A percentile compares a stretch with the other conserved stretches of the same genome.
Conservation (phyloP, 2,888 invertebrate species). For the Lycia hirtaria region DNA sequence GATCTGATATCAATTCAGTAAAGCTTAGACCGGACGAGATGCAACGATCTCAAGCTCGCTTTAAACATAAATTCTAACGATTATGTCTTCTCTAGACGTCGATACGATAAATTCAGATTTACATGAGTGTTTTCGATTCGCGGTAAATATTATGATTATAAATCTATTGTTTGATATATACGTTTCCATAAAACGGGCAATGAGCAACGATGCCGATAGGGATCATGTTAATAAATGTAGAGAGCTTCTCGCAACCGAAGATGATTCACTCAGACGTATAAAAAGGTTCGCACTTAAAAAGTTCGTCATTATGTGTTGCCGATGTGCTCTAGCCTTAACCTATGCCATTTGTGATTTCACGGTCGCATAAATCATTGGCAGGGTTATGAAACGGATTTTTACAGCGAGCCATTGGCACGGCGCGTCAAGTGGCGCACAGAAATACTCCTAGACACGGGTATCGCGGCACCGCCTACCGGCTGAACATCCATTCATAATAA, state of each 20-base stretch:
- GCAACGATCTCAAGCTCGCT: slow-evolving; percentile 7
- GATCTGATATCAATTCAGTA: slow-evolving; percentile 25
- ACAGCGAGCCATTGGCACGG: slow-evolving; percentile 72
- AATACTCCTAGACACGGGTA: slow-evolving; percentile 77
- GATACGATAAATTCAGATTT: slow-evolving; percentile 23
- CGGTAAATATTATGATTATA: slow-evolving; percentile 27
- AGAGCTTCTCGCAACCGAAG: slow-evolving; percentile 5
- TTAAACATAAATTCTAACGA: slow-evolving; percentile 21
- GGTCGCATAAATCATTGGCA: slow-evolving; percentile 71
- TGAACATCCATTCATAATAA: slow-evolving; percentile 73
- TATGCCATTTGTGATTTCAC: slow-evolving; percentile 56
- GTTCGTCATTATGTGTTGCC: slow-evolving; percentile 12
- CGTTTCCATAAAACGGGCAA: slow-evolving; percentile 23
- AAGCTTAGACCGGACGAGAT: slow-evolving; percentile 11
- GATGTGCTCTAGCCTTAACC: slow-evolving; percentile 55
- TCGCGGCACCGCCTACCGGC: slow-evolving; percentile 71
- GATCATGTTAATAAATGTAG: slow-evolving; percentile 22
- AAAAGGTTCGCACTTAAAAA: slow-evolving; percentile 24
- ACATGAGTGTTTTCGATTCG: slow-evolving; percentile 21
- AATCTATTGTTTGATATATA: slow-evolving; percentile 26
- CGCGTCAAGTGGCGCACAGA: slow-evolving; percentile 76
- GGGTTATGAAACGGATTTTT: slow-evolving; percentile 76
- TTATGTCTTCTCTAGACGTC: slow-evolving; percentile 18
- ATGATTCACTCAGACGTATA: slow-evolving; percentile 40
- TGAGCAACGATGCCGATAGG: slow-evolving; percentile 18